Conservation (phyloP, 2,888 invertebrate species). For the Synanthedon andrenaeformis region DNA sequence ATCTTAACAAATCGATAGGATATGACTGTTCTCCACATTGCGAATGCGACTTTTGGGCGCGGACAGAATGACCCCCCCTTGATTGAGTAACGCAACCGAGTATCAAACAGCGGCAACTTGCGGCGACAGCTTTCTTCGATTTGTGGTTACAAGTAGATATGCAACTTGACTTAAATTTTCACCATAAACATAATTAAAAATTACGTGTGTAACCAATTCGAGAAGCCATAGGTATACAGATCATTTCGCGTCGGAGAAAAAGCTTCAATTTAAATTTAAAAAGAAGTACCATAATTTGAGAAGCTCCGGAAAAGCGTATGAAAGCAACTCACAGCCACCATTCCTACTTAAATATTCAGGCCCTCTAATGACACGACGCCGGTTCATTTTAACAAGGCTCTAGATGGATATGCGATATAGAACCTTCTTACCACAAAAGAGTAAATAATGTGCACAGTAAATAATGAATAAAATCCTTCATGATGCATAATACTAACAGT, state of each 20-base stretch:
- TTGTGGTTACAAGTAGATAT: too few relatives aligned
- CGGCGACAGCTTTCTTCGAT: constrained; percentile 3
- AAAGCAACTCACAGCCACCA: constrained; percentile 39
- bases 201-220: too few relatives aligned
- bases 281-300: constrained; percentile 34
- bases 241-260: too few relatives aligned
- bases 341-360: constrained; percentile 61
- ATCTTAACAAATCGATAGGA: constrained; percentile 73
- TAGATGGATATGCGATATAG: constrained; percentile 22
- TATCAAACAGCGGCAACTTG: constrained; percentile 23
- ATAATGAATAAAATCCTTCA: too few relatives aligned
- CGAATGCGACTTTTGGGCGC: constrained; percentile 65
- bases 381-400: constrained; percentile 43
- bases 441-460: background rate
- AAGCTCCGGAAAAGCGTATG: constrained; percentile 38
- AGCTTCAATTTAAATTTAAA: too few relatives aligned
- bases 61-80: constrained; percentile 56
- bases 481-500: too few relatives aligned
- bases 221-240: too few relatives aligned
- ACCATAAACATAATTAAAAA: too few relatives aligned
- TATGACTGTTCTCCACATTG: constrained; percentile 70
- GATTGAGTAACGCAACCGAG: constrained; percentile 46
- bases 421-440: background rate
- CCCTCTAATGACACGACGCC: constrained; percentile 59
- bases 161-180: too few relatives aligned